Evolutionary conservation across 2,113 vertebrate species (phyloP).

Genomic region (Mustela nigripes): DNA sequence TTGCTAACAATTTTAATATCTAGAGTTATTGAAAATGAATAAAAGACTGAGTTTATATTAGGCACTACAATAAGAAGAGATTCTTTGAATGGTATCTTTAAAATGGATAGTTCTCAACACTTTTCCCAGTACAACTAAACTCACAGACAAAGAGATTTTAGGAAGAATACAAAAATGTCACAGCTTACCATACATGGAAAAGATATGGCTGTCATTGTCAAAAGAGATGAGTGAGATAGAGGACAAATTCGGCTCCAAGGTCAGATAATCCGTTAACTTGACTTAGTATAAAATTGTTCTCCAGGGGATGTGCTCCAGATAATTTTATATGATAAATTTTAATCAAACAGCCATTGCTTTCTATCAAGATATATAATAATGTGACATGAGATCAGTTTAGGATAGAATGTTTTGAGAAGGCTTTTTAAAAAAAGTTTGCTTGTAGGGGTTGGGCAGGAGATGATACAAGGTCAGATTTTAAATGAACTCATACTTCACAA

Average conservation of each 20-base stretch:
- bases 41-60: not conserved
- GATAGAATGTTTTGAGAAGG: slow-evolving; percentile 13
- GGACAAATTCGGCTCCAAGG: slow-evolving; percentile 44
- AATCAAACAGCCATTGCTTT: slow-evolving; percentile 57
- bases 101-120: not conserved
- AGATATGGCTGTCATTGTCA: not conserved
- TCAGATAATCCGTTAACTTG: slow-evolving; percentile 31
- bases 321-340: slow-evolving; percentile 61
- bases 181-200: not conserved
- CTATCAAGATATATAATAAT: not conserved
- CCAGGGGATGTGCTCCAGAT: slow-evolving; percentile 28
- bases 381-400: not conserved
- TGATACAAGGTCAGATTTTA: slow-evolving; percentile 32
- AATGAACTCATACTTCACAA: slow-evolving; percentile 27
- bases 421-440: not conserved
- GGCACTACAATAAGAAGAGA: not conserved
- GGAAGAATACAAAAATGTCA: not conserved
- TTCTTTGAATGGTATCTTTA: not conserved
- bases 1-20: not conserved
- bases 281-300: slow-evolving; percentile 20
- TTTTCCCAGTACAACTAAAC: not conserved
- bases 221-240: slow-evolving; percentile 1
- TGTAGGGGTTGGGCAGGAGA: not conserved
- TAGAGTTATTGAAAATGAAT: slow-evolving; percentile 1
- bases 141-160: not conserved